Percentiles rank a stretch among this genome's conserved stretches.
Conservation (phyloP, 2,888 invertebrate genomes). For the Cenopis cana region DNA sequence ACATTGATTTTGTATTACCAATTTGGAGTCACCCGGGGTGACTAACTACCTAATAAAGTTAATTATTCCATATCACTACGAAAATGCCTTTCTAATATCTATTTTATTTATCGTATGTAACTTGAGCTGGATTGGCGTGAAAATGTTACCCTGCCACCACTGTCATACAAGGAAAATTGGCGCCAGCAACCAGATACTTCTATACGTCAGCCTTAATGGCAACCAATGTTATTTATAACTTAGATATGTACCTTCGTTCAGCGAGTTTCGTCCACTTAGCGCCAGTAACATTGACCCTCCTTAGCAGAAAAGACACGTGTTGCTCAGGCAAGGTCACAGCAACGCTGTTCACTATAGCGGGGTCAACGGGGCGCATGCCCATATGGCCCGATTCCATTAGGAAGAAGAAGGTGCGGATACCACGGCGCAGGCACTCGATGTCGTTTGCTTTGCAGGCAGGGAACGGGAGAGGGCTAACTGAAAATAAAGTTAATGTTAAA, state of each 20-base stretch:
- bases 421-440: slow-evolving; percentile 72
- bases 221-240: too few relatives aligned
- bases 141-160: too few relatives aligned
- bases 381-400: slow-evolving; percentile 72
- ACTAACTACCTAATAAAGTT: too few relatives aligned
- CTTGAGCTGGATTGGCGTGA: too few relatives aligned
- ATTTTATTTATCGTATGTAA: too few relatives aligned
- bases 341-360: slow-evolving; percentile 69
- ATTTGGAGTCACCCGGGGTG: too few relatives aligned
- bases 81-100: too few relatives aligned
- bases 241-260: slow-evolving; percentile 62
- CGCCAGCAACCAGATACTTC: too few relatives aligned
- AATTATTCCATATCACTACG: too few relatives aligned
- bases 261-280: slow-evolving; percentile 74
- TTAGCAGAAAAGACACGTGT: slow-evolving; percentile 68
- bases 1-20: too few relatives aligned
- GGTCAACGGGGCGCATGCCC: slow-evolving; percentile 74
- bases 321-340: slow-evolving; percentile 68
- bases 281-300: slow-evolving; percentile 75
- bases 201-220: too few relatives aligned
- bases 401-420: slow-evolving; percentile 75
- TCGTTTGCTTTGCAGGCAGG: slow-evolving; percentile 71
- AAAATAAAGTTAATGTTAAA: slow-evolving; percentile 53
- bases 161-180: too few relatives aligned
- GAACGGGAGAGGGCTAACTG: slow-evolving; percentile 67